Percentiles rank a stretch among this genome's conserved stretches.
Conservation (phyloP, 92 coral and sea anemone genomes). For the Pocillopora meandrina region DNA sequence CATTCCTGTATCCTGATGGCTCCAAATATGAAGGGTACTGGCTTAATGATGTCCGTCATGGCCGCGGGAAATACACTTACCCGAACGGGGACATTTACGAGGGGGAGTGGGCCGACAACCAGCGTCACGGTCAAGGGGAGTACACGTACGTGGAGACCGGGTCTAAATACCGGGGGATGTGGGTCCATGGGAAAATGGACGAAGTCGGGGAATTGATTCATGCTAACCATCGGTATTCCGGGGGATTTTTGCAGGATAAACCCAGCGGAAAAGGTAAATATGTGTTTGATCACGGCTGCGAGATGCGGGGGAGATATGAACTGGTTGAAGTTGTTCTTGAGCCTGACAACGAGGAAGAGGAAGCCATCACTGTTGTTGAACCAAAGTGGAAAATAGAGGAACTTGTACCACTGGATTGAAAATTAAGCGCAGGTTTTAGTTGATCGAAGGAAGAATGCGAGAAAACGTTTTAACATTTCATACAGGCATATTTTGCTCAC, state of each 20-base stretch:
- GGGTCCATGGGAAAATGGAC: slow-evolving; percentile 97
- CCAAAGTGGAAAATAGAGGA: slow-evolving; percentile 87
- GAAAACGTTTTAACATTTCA: too few relatives aligned
- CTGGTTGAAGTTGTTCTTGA: slow-evolving; percentile 81
- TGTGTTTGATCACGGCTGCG: slow-evolving; percentile 92
- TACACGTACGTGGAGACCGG: slow-evolving; percentile 90
- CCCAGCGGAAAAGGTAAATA: slow-evolving; percentile 94
- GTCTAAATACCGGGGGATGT: slow-evolving; percentile 88
- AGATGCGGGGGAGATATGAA: slow-evolving; percentile 85
- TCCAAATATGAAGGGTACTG: slow-evolving; percentile 93
- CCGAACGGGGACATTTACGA: slow-evolving; percentile 94
- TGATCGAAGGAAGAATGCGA: neutral
- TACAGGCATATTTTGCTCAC: too few relatives aligned
- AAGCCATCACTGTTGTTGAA: slow-evolving; percentile 76
- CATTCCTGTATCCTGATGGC: slow-evolving; percentile 92
- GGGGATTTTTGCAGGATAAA: slow-evolving; percentile 79
- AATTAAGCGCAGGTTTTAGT: neutral
- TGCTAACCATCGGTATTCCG: slow-evolving; percentile 88
- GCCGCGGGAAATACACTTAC: slow-evolving; percentile 88
- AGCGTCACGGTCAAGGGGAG: slow-evolving; percentile 91
- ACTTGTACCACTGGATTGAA: slow-evolving; percentile 55
- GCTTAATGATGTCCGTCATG: slow-evolving; percentile 92
- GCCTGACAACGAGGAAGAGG: slow-evolving; percentile 94
- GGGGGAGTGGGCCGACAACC: slow-evolving; percentile 97
- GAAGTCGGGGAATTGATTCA: slow-evolving; percentile 92